These are phyloP conservation scores for Tenthredo notha DNA, from an alignment of 2,888 invertebrate genomes.

Conservation along the genomic window DNA sequence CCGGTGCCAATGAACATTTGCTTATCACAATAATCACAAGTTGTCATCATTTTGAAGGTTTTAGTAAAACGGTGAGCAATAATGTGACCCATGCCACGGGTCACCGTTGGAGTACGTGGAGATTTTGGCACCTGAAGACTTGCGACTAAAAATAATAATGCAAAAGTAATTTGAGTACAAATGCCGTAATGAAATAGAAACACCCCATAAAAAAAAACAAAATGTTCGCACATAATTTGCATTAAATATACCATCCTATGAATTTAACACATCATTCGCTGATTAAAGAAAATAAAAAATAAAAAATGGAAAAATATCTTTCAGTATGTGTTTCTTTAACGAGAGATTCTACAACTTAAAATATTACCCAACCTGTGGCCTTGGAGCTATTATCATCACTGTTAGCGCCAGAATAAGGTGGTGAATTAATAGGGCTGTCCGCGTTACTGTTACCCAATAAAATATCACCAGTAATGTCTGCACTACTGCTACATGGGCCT, in stretches of 20 bases:
- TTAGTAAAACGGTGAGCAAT: conserved; percentile 95
- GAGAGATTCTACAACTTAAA: neutral
- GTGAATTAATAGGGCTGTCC: conserved; percentile 82
- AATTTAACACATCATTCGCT: neutral
- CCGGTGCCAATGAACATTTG: conserved; percentile 92
- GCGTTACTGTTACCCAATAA: conserved; percentile 70
- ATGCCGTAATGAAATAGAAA: neutral
- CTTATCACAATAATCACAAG: conserved; percentile 94
- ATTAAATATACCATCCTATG: neutral
- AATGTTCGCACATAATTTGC: neutral
- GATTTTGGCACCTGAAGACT: conserved; percentile 83
- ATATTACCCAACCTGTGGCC: conserved; percentile 68
- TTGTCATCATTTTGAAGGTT: conserved; percentile 92
- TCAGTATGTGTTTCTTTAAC: neutral
- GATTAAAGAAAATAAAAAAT: neutral
- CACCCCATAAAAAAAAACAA: neutral
- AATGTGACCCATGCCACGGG: conserved; percentile 92
- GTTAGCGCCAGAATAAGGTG: conserved; percentile 80
- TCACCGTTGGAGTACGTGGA: conserved; percentile 88
- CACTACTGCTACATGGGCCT: conserved; percentile 79
- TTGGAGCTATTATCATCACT: conserved; percentile 80
- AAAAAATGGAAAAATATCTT: neutral
- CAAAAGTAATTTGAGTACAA: conserved; percentile 21
- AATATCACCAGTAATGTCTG: conserved; percentile 69
- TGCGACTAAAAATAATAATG: conserved; percentile 73